Percentiles rank a stretch among this genome's conserved stretches.
Evolutionary conservation across 2,113 vertebrate genomes (phyloP).

Genomic region (Callorhinus ursinus): DNA sequence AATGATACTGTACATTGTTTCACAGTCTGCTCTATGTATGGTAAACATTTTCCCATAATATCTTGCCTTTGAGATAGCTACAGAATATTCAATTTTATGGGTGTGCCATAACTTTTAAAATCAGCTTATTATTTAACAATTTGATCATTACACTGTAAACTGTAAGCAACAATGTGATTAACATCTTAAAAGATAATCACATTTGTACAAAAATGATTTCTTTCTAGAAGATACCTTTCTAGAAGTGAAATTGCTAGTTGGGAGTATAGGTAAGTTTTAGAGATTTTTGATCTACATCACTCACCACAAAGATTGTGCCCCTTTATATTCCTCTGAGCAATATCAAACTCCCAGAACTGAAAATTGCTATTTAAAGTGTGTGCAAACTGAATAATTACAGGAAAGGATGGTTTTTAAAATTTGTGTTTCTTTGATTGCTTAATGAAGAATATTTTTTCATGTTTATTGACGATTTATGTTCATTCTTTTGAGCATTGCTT

Average conservation of each 20-base stretch:
- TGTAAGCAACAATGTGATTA: not conserved
- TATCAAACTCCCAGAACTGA: not conserved
- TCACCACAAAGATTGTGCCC: not conserved
- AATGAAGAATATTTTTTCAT: constrained; percentile 1
- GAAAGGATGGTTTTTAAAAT: constrained; percentile 19
- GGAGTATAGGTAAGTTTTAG: not conserved
- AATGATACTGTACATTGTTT: not conserved
- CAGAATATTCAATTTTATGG: not conserved
- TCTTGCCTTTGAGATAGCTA: constrained; percentile 33
- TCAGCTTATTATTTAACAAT: not conserved
- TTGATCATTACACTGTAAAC: not conserved
- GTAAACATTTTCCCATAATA: not conserved
- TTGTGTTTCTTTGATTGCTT: not conserved
- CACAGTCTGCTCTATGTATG: not conserved
- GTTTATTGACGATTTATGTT: not conserved
- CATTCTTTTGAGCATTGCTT: not conserved
- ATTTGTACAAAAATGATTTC: not conserved
- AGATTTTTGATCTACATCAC: not conserved
- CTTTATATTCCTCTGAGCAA: not conserved
- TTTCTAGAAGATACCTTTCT: not conserved
- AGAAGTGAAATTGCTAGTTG: not conserved
- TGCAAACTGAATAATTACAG: not conserved
- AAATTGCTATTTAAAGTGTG: not conserved
- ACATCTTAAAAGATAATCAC: not conserved
- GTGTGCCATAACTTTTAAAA: not conserved